Evolutionary conservation across 1,140 invertebrate genomes (phyloP).

Genomic region (Delia radicum): DNA sequence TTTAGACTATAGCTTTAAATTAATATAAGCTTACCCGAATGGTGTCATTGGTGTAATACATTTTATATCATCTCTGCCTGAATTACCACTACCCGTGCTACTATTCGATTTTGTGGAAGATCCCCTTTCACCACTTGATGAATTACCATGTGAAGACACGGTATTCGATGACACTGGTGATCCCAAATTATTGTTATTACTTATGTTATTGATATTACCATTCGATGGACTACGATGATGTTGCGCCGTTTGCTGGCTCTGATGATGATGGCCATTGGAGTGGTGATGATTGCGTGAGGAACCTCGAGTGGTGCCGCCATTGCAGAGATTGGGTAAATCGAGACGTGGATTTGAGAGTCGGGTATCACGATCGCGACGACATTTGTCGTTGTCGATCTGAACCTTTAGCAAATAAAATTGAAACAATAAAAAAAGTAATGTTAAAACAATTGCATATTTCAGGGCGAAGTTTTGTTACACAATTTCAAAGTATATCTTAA

Average conservation of each 20-base stretch:
- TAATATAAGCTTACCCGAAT: slow-evolving; percentile 39
- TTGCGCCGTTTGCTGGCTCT: slow-evolving; percentile 34
- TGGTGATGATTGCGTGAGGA: slow-evolving; percentile 31
- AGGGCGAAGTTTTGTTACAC: too few species aligned
- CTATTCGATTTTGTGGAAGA: slow-evolving; percentile 52
- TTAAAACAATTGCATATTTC: too few species aligned
- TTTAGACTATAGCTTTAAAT: not conserved
- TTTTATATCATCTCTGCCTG: slow-evolving; percentile 46
- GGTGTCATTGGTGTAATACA: slow-evolving; percentile 53
- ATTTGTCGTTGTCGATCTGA: slow-evolving; percentile 55
- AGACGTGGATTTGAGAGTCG: slow-evolving; percentile 44
- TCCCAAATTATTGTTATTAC: slow-evolving; percentile 44
- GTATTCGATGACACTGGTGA: slow-evolving; percentile 51
- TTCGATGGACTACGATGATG: slow-evolving; percentile 20
- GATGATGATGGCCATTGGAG: slow-evolving; percentile 31
- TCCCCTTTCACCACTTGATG: slow-evolving; percentile 44
- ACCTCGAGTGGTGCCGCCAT: slow-evolving; percentile 27
- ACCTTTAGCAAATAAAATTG: slow-evolving; percentile 40
- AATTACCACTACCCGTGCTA: slow-evolving; percentile 51
- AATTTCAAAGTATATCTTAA: not conserved
- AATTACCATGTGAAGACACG: slow-evolving; percentile 28
- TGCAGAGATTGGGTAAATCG: slow-evolving; percentile 49
- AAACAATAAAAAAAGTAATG: too few species aligned
- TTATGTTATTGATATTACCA: slow-evolving; percentile 18
- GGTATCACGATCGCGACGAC: slow-evolving; percentile 45